Base-by-base conservation (phyloP, 2,113 vertebrate genomes). In the Speoplatyrhinus poulsoni region DNA sequence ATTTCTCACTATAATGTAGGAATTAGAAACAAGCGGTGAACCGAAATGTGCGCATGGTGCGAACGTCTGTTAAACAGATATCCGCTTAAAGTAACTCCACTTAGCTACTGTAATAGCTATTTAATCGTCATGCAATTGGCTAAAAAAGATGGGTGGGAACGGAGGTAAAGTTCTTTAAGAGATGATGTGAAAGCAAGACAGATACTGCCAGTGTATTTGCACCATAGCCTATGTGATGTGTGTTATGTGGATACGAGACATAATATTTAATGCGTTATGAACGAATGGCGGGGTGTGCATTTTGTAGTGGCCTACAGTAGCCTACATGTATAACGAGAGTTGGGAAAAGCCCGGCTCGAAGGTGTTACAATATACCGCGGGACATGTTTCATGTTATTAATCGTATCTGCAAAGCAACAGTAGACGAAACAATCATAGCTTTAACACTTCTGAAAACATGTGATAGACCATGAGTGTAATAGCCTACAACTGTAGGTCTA, bases 281-380 rank as follows among this genome's bases (percentile, higher is more conserved):
- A 84, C 16, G 71, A 60, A 67, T 75, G 73, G 66, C 72, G 55
- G 15, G 5, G 36, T 41, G 36, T 41, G 36, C 4, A 8, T 64
- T 60, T 48, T 63, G 53, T 59, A 10, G 16, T 56, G 55, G 0
- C 7, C 7, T 41, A 6, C 36, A 6, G 36, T 41, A 41, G 36
- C 4, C 56, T 59, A 33, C 67, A 12, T 67, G 72, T 8, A 15
- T 50, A 55, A 70, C 56, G 71, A 17, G 69, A 84, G 58, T 62
- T 48, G 33, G 72, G 59, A 64, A 62, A 82, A 77, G 54, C 60
- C 58, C 26, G 77, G 83, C 81, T 87, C 76, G 26, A 26, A 86
- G 77, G 82, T 69, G 76, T 76, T 77, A 33, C 19, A 17, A 73
- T 74, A 74, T 62, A 69, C 71, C 57, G 55, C 69, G 60, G 71